Base-by-base conservation (phyloP, 1,140 invertebrate species). In the Parasteatoda tepidariorum region DNA sequence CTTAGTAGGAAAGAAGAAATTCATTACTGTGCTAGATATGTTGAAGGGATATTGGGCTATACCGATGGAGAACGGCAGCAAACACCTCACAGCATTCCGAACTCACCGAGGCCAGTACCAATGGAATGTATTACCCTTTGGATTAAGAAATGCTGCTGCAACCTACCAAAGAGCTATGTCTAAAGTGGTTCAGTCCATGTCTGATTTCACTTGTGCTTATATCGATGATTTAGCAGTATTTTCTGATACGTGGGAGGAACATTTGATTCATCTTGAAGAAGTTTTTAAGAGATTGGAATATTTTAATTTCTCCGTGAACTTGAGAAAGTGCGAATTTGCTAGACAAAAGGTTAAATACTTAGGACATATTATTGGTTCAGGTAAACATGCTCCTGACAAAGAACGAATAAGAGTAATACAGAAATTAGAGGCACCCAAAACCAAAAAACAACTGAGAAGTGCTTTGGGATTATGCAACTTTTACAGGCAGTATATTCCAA, bases 221-320 rank as follows among this genome's bases (percentile, higher is more conserved):
- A 57, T 57, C 7, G 7, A 18, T 57, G 54, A 11, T 57, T 11
- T 57, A 5, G 15, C 54, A 5, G 24, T 57, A 57, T 57, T 11
- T 57, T 18, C 54, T 5, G 4, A 5, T 11, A 18, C 18, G 15
- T 57, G 18, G 5, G 15, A 57, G 24, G 18, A 15, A 15, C 54
- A 3, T 57, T 22, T 11, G 18, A 5, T 57, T 18, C 54, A 57
- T 57, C 54, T 57, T 9, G 57, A 59, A 59, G 57, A 59, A 59
- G 57, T 59, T 59, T 59, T 59, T 22, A 59, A 59, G 24, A 59
- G 57, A 59, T 59, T 59, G 57, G 57, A 59, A 22, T 22, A 59
- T n/a, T 59, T 59, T 24, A 59, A 59, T 22, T 59, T 59, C 6
- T 59, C 57, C 11, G 57, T 59, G 57, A 59, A 59, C 24, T 59